Percentiles rank a stretch among this genome's conserved stretches.
Evolutionary conservation across 2,888 invertebrate species (phyloP).

Genomic region (Tortrix viridana): DNA sequence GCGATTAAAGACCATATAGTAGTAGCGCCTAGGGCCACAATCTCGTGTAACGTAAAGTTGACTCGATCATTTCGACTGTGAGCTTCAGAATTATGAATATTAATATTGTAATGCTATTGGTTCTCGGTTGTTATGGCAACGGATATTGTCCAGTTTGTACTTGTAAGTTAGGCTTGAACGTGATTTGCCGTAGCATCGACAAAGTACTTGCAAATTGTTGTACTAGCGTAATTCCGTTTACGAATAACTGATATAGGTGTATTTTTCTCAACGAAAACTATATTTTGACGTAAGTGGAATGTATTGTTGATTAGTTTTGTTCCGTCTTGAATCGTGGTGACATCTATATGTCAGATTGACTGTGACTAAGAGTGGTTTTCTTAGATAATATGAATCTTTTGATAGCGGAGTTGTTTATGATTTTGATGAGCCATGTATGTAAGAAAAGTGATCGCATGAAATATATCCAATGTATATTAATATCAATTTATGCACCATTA

Average conservation of each 20-base stretch:
- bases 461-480: conserved; percentile 4
- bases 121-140: conserved; percentile 1
- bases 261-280: conserved; percentile 2
- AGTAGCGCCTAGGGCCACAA: too few species aligned
- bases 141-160: too few species aligned
- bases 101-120: too few species aligned
- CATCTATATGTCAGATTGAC: neutral
- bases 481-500: conserved; percentile 3
- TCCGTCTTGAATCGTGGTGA: neutral
- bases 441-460: conserved; percentile 3
- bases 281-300: conserved; percentile 13
- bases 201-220: too few species aligned
- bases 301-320: conserved; percentile 15
- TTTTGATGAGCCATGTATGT: conserved; percentile 5
- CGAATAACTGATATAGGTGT: conserved; percentile 1
- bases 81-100: too few species aligned
- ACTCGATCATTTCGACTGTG: too few species aligned
- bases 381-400: neutral
- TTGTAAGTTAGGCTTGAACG: too few species aligned
- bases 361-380: neutral
- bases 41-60: too few species aligned
- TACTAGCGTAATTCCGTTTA: too few species aligned
- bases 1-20: too few species aligned
- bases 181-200: too few species aligned
- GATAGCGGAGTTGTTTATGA: neutral